phyloP scores from a whole-genome alignment of 2,888 invertebrate species.

The Acrobeloides nanus region DNA sequence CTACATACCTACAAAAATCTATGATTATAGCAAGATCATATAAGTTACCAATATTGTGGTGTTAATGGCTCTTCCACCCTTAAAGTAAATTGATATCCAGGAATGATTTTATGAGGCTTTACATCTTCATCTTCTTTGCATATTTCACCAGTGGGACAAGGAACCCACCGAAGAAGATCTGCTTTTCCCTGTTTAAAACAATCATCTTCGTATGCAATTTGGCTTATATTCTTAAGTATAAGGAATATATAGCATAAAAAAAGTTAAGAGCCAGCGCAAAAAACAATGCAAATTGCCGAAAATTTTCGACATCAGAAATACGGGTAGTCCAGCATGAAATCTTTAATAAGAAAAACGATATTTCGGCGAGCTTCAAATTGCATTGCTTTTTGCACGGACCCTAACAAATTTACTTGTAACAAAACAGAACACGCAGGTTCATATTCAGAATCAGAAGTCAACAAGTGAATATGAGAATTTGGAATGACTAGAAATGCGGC shows the following conservation, averaged over 20 bases:
- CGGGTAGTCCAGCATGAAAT: too few relatives aligned
- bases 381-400: too few relatives aligned
- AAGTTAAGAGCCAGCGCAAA: neutral
- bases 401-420: too few relatives aligned
- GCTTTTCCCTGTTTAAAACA: conserved; percentile 33
- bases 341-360: too few relatives aligned
- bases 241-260: neutral
- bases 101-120: conserved; percentile 73
- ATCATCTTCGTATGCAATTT: conserved; percentile 70
- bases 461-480: too few relatives aligned
- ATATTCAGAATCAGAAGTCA: too few relatives aligned
- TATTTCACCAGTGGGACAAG: conserved; percentile 57
- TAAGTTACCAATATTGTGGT: conserved; percentile 66
- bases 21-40: neutral
- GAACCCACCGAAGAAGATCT: conserved; percentile 39
- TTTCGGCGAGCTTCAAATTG: too few relatives aligned
- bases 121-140: conserved; percentile 83
- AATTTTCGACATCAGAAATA: too few relatives aligned
- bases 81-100: conserved; percentile 85
- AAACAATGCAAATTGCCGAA: too few relatives aligned
- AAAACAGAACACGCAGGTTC: too few relatives aligned
- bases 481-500: too few relatives aligned
- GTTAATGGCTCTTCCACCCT: conserved; percentile 79
- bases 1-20: conserved; percentile 64
- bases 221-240: conserved; percentile 78